Conservation (phyloP, 2,797 vertebrate genomes). For the Rhinoraja longicauda region DNA sequence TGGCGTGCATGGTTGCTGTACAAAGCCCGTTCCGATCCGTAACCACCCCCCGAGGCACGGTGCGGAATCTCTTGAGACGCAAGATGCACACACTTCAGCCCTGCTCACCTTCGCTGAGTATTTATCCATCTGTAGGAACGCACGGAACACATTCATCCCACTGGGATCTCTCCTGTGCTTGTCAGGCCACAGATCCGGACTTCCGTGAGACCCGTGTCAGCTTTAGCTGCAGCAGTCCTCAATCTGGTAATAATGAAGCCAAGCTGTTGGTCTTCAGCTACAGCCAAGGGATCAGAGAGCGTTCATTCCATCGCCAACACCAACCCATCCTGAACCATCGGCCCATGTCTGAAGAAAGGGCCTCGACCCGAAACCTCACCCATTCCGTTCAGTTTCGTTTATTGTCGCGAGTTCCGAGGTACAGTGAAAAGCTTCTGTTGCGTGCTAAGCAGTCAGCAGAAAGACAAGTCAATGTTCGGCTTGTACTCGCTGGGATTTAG, state of each 20-base stretch:
- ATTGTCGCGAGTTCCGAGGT: no score
- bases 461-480: no score
- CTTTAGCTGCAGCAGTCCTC: not conserved
- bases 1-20: not conserved
- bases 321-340: not conserved
- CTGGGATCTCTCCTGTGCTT: not conserved
- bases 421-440: no score
- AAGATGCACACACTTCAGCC: not conserved
- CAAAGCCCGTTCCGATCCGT: not conserved
- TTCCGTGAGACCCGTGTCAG: not conserved
- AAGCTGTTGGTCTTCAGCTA: slow-evolving; percentile 23
- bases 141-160: not conserved
- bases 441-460: no score
- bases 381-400: no score
- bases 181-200: not conserved
- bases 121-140: not conserved
- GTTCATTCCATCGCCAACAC: not conserved
- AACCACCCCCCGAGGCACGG: not conserved
- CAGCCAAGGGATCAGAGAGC: not conserved
- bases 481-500: no score
- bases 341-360: no score
- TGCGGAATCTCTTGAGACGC: not conserved
- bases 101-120: not conserved
- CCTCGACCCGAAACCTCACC: no score
- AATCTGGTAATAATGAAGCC: slow-evolving; percentile 25